phyloP scores from a whole-genome alignment of 1,140 invertebrate species.

The Ceratosolen solmsi region DNA sequence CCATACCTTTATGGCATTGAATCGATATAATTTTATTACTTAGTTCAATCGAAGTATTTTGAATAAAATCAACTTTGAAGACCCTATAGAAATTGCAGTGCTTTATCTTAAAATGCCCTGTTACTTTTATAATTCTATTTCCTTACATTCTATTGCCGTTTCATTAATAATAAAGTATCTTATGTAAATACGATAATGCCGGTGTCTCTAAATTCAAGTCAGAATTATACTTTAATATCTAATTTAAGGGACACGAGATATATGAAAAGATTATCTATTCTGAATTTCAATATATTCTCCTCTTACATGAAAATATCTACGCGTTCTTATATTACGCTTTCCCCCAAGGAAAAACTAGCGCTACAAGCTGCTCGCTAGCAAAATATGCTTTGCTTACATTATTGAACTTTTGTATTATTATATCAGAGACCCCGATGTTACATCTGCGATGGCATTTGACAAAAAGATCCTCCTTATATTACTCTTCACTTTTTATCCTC shows the following conservation, averaged over 20 bases:
- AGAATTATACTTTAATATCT: too few species aligned
- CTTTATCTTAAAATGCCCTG: too few species aligned
- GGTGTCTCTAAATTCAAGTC: not conserved
- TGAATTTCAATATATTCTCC: not conserved
- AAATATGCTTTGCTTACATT: constrained; percentile 10
- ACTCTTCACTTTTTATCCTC: not conserved
- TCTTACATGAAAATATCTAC: not conserved
- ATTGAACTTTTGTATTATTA: constrained; percentile 31
- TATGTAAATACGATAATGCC: not conserved
- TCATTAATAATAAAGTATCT: too few species aligned
- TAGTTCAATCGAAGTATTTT: too few species aligned
- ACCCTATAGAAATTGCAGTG: too few species aligned
- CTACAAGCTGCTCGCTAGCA: not conserved
- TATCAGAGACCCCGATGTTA: not conserved
- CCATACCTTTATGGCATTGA: too few species aligned
- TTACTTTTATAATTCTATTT: too few species aligned
- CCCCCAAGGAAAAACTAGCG: not conserved
- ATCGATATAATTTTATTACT: too few species aligned
- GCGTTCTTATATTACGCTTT: not conserved
- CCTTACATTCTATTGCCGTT: too few species aligned
- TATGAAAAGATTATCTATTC: not conserved
- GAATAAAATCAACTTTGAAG: too few species aligned
- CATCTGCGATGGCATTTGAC: not conserved
- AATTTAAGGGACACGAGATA: not conserved
- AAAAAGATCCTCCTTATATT: not conserved